These are phyloP conservation scores for Neomonachus schauinslandi DNA, from an alignment of 2,113 vertebrate species.

Conservation along the genomic window DNA sequence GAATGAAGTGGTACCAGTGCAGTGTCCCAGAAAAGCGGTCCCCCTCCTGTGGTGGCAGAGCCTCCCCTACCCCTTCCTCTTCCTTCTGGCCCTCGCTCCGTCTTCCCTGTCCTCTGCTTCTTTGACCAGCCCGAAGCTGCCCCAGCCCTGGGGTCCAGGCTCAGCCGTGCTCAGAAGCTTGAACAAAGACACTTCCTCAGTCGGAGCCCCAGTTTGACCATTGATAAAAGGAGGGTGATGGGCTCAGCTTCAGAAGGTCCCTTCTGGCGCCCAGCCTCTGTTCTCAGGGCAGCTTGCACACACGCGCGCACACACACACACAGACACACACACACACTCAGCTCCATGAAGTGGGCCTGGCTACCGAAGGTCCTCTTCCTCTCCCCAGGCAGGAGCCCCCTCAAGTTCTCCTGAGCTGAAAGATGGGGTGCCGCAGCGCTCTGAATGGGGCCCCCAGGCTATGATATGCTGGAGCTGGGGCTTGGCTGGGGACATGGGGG, in stretches of 20 bases:
- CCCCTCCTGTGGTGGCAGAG: rapidly evolving
- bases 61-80: not conserved
- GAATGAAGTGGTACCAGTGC: not conserved
- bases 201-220: not conserved
- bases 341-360: not conserved
- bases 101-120: not conserved
- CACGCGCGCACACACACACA: not conserved
- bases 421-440: not conserved
- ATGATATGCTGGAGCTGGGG: not conserved
- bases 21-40: not conserved
- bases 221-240: not conserved
- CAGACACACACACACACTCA: not conserved
- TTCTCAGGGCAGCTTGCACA: not conserved
- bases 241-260: not conserved
- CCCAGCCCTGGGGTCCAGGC: not conserved
- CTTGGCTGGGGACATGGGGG: not conserved
- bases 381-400: not conserved
- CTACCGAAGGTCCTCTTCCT: not conserved
- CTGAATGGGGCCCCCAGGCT: not conserved
- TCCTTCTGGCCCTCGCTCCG: rapidly evolving
- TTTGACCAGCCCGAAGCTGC: not conserved
- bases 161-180: not conserved
- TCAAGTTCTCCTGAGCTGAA: not conserved
- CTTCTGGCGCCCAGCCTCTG: not conserved
- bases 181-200: not conserved